These are phyloP conservation scores for Pterostichus niger DNA, from an alignment of 2,888 invertebrate species.

Conservation along the genomic window DNA sequence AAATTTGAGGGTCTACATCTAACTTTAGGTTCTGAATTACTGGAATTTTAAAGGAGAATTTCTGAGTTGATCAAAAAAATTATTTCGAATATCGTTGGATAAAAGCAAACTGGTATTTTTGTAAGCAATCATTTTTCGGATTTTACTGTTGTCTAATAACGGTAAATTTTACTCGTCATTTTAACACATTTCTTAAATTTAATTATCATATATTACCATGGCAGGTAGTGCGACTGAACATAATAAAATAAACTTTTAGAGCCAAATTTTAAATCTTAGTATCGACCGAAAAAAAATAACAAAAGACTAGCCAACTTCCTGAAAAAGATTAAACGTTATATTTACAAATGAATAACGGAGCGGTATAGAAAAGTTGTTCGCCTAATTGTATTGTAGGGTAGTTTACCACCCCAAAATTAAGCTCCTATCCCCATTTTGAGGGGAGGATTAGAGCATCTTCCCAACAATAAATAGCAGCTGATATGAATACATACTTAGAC, in stretches of 20 bases:
- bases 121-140: too few species aligned
- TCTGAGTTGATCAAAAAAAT: too few species aligned
- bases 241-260: slow-evolving; percentile 12
- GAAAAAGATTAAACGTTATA: slow-evolving; percentile 52
- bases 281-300: not conserved
- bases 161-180: slow-evolving; percentile 1
- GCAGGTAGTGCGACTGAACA: slow-evolving; percentile 1
- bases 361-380: slow-evolving; percentile 30
- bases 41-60: too few species aligned
- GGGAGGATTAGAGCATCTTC: slow-evolving; percentile 70
- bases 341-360: slow-evolving; percentile 35
- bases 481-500: slow-evolving; percentile 72
- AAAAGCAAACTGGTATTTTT: too few species aligned
- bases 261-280: not conserved
- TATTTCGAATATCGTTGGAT: too few species aligned
- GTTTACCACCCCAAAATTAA: slow-evolving; percentile 68
- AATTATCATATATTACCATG: slow-evolving; percentile 33
- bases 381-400: slow-evolving; percentile 53
- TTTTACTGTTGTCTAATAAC: not conserved
- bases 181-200: slow-evolving; percentile 24
- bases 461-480: slow-evolving; percentile 72
- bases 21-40: too few species aligned
- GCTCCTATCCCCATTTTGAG: slow-evolving; percentile 68
- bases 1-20: too few species aligned
- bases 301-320: slow-evolving; percentile 32